A percentile compares a stretch with the other conserved stretches of the same genome.
phyloP scores from a whole-genome alignment of 2,113 vertebrate species.

The Athene noctua region DNA sequence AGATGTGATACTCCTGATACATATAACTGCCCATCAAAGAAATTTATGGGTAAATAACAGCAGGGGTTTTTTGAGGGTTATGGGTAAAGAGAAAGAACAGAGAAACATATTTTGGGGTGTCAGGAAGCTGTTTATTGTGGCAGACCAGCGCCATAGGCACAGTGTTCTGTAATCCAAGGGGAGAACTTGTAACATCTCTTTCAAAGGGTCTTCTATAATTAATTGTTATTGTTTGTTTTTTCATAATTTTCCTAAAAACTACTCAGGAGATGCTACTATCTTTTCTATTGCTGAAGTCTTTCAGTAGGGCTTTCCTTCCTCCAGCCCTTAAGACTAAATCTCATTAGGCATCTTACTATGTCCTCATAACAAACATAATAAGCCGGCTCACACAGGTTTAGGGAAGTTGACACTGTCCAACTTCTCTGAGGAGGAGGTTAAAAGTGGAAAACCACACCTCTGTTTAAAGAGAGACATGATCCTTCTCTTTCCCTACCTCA shows the following conservation, averaged over 20 bases:
- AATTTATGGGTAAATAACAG: background rate
- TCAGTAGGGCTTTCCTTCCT: background rate
- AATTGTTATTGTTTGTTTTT: background rate
- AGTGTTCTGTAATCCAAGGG: background rate
- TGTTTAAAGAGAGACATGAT: background rate
- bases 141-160: background rate
- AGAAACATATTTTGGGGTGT: background rate
- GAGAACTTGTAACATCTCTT: background rate
- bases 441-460: background rate
- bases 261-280: background rate
- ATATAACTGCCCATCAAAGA: background rate
- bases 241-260: background rate
- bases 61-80: fast-evolving
- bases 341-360: background rate
- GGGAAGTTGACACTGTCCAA: background rate
- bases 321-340: background rate
- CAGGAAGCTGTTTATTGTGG: background rate
- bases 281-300: background rate
- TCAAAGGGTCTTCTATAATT: background rate
- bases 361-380: background rate
- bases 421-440: background rate
- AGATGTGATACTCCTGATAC: background rate
- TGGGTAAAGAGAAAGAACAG: background rate
- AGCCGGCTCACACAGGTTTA: background rate
- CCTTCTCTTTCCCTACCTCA: background rate